Conservation (phyloP, 1,140 invertebrate genomes). For the Dysdera silvatica region DNA sequence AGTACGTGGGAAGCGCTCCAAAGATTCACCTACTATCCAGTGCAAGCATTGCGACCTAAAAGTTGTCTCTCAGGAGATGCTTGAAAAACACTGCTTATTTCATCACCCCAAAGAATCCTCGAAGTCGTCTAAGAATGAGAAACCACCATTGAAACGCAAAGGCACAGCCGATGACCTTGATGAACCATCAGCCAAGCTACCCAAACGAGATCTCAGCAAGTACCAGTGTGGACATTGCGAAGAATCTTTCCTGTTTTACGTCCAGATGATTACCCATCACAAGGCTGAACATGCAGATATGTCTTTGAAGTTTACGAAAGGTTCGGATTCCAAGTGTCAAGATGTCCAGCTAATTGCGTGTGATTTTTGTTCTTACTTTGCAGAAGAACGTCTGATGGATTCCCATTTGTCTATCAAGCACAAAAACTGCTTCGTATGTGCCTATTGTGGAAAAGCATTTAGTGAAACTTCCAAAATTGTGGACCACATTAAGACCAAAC, state of each 20-base stretch:
- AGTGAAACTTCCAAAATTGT: too few species aligned
- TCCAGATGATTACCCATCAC: not conserved
- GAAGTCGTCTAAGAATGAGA: not conserved
- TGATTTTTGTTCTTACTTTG: too few species aligned
- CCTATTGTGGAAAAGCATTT: too few species aligned
- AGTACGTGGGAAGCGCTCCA: not conserved
- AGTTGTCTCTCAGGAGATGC: not conserved
- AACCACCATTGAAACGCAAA: not conserved
- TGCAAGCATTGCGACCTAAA: constrained; percentile 12
- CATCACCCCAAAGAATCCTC: not conserved
- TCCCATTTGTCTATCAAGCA: too few species aligned
- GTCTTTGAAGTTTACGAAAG: too few species aligned
- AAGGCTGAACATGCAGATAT: too few species aligned
- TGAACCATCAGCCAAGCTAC: too few species aligned
- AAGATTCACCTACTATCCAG: not conserved
- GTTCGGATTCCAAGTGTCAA: too few species aligned
- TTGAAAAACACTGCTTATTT: not conserved
- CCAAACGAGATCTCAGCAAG: not conserved
- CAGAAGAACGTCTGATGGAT: too few species aligned
- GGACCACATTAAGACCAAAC: too few species aligned
- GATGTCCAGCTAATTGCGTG: too few species aligned
- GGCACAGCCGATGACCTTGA: not conserved
- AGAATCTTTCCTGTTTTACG: not conserved
- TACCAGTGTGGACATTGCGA: constrained; percentile 13
- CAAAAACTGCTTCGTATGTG: too few species aligned